These are phyloP conservation scores for Rugalucina vietnamica DNA, from an alignment of 2,888 invertebrate genomes.

Conservation along the genomic window DNA sequence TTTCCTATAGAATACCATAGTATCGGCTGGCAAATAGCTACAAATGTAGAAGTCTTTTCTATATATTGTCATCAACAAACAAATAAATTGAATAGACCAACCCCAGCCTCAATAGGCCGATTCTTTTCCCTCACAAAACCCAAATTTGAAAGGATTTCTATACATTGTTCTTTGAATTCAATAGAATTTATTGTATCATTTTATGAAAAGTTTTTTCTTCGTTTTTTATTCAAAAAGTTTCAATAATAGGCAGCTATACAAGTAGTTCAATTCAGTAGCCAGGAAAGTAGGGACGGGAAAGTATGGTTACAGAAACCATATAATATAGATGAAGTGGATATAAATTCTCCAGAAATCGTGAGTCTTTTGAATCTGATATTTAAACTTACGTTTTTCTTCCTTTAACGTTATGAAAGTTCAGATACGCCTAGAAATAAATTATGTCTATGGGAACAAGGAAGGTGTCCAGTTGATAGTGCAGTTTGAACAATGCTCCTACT, in stretches of 20 bases:
- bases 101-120: not conserved
- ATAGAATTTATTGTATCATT: not conserved
- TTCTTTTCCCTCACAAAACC: slow-evolving; percentile 1
- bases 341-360: too few species aligned
- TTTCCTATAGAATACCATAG: not conserved
- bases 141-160: not conserved
- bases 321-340: too few species aligned
- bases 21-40: not conserved
- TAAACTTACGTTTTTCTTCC: too few species aligned
- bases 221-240: not conserved
- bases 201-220: not conserved
- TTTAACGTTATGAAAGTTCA: too few species aligned
- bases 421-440: too few species aligned
- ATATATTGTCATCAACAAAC: not conserved
- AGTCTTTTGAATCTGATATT: too few species aligned
- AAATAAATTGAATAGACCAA: not conserved
- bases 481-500: too few species aligned
- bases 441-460: too few species aligned
- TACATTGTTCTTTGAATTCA: slow-evolving; percentile 1
- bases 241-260: not conserved
- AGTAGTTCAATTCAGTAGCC: not conserved
- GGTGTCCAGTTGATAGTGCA: too few species aligned
- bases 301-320: not conserved
- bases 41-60: not conserved
- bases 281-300: not conserved